Conservation (phyloP, 2,888 invertebrate genomes). For the Acrocyrtus sp. region DNA sequence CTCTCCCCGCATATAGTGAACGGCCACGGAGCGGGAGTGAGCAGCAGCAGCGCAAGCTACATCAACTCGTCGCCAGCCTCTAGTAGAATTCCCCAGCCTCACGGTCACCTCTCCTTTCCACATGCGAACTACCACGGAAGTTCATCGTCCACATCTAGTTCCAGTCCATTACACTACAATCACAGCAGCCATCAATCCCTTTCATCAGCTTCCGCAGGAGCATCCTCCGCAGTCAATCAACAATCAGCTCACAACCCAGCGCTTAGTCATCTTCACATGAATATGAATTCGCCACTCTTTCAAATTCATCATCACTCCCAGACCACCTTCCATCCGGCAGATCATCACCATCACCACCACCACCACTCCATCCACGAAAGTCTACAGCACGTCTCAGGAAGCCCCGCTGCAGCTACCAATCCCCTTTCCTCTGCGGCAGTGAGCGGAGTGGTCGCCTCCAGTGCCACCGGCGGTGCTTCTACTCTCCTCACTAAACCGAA, state of each 20-base stretch:
- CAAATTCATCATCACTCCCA: slow-evolving; percentile 48
- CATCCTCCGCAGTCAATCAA: slow-evolving; percentile 38
- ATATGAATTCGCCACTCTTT: slow-evolving; percentile 44
- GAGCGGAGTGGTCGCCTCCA: slow-evolving; percentile 4
- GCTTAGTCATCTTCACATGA: slow-evolving; percentile 49
- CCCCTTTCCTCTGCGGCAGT: slow-evolving; percentile 12
- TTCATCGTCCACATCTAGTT: slow-evolving; percentile 30
- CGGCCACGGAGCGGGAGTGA: slow-evolving; percentile 33
- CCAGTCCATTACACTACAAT: slow-evolving; percentile 47
- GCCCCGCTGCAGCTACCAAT: slow-evolving; percentile 46
- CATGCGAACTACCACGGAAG: slow-evolving; percentile 43
- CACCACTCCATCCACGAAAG: slow-evolving; percentile 44
- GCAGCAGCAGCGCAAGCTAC: slow-evolving; percentile 28
- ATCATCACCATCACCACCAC: slow-evolving; percentile 43
- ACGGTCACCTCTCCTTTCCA: slow-evolving; percentile 53
- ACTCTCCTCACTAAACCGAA: slow-evolving; percentile 63
- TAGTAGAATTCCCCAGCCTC: slow-evolving; percentile 57
- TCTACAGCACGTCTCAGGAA: slow-evolving; percentile 43
- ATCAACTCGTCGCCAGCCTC: slow-evolving; percentile 18
- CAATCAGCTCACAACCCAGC: slow-evolving; percentile 38
- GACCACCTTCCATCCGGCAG: slow-evolving; percentile 35
- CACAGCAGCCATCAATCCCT: slow-evolving; percentile 43
- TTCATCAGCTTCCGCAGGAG: slow-evolving; percentile 27
- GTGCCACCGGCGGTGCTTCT: slow-evolving; percentile 61
- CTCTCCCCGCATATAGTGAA: slow-evolving; percentile 58